Percentiles rank a stretch among this genome's conserved stretches.
Conservation (phyloP, 2,797 vertebrate species). For the Morelia viridis region DNA sequence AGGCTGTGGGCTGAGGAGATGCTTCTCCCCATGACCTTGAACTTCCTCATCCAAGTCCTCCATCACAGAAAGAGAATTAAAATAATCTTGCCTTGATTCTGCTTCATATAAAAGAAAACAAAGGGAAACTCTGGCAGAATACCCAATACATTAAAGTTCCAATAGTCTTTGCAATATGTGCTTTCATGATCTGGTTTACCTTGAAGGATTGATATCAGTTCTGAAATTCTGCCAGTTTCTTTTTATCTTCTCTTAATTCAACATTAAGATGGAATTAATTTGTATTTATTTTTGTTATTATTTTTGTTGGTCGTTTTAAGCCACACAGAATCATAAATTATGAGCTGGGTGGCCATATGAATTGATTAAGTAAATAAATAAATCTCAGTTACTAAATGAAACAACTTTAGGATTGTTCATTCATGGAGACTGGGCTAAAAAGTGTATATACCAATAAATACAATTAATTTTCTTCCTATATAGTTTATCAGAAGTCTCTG, state of each 20-base stretch:
- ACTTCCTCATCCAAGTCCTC: too few relatives aligned
- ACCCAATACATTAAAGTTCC: neutral
- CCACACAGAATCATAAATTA: too few relatives aligned
- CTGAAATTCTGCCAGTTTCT: neutral
- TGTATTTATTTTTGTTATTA: neutral
- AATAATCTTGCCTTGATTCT: neutral
- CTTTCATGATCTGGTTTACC: neutral
- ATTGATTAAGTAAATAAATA: too few relatives aligned
- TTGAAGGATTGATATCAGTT: neutral
- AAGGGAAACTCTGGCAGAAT: neutral
- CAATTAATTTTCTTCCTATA: neutral
- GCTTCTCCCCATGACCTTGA: too few relatives aligned
- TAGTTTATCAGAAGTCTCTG: neutral
- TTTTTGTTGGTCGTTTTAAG: neutral
- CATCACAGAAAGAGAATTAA: neutral
- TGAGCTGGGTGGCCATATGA: too few relatives aligned
- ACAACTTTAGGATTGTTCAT: too few relatives aligned
- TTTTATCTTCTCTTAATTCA: neutral
- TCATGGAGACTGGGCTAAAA: too few relatives aligned
- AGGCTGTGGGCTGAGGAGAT: too few relatives aligned
- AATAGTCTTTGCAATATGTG: neutral
- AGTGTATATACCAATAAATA: too few relatives aligned
- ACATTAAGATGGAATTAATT: neutral
- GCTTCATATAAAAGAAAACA: neutral
- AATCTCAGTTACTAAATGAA: too few relatives aligned